These are phyloP conservation scores for Hycleus phaleratus DNA, from an alignment of 1,140 invertebrate species.

Conservation along the genomic window DNA sequence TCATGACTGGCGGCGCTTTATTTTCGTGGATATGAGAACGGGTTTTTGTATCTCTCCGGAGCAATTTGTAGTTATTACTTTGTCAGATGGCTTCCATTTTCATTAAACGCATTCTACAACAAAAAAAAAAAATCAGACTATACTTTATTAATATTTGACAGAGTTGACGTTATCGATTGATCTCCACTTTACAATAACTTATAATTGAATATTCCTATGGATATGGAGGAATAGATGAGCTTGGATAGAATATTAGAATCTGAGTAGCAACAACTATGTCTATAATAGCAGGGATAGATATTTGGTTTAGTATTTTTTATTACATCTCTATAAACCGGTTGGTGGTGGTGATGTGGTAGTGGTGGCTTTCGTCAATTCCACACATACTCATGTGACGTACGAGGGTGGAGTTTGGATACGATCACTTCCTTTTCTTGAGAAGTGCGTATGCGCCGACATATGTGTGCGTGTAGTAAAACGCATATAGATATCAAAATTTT, in stretches of 20 bases:
- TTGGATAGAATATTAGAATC: neutral
- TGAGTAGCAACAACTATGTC: too few relatives aligned
- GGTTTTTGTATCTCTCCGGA: neutral
- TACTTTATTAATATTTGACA: too few relatives aligned
- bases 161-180: too few relatives aligned
- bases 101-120: conserved; percentile 4
- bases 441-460: conserved; percentile 11
- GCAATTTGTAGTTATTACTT: conserved; percentile 14
- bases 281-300: too few relatives aligned
- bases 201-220: too few relatives aligned
- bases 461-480: conserved; percentile 4
- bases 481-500: conserved; percentile 7
- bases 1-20: conserved; percentile 15
- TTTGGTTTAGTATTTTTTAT: too few relatives aligned
- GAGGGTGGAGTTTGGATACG: conserved; percentile 6
- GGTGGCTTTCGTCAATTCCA: neutral
- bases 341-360: neutral
- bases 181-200: too few relatives aligned
- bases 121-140: too few relatives aligned
- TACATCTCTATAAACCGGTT: neutral
- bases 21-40: conserved; percentile 9
- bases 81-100: conserved; percentile 9
- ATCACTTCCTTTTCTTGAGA: conserved; percentile 5
- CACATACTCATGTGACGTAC: neutral
- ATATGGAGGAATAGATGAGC: too few relatives aligned